Base-by-base conservation (phyloP, 2,888 invertebrate genomes). In the Tetragonula carbonaria region DNA sequence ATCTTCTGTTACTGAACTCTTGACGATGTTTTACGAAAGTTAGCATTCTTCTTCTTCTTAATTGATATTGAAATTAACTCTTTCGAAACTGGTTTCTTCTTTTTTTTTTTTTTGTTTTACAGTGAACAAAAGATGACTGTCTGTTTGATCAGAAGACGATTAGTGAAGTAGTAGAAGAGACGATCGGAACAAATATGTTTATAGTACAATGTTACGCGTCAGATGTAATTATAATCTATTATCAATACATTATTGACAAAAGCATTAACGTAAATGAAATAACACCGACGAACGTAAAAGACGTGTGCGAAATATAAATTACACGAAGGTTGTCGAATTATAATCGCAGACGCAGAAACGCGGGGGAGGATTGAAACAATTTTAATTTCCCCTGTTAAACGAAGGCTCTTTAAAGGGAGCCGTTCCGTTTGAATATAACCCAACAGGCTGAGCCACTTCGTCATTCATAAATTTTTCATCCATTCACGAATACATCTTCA, bases 391-490 rank as follows among this genome's bases (percentile, higher is more conserved):
- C 16, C 16, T 18, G 16, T 62, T 23, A 28, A 28, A 16, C 16
- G 23, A 28, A 62, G 8, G 62, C 18, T 63, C 13, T 18, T 63
- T 66, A 66, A 67, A 45, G 4, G 13, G 66, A 21, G 13, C 38
- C 38, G 6, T 66, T 66, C 21, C n/a, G 21, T 38, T 16, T 16
- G 23, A 16, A 16, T 45, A 21, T 28, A 6, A 16, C 5, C 45
- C 4, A 66, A 21, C 38, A 38, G 8, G 45, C 21, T n/a, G 3
- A 45, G 45, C 16, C 18, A 45, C 67, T 50, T 45, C n/a, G n/a
- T 45, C n/a, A 67, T 67, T 67, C n/a, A 67, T 67, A 67, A 67
- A 67, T n/a, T n/a, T n/a, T 67, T 50, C 45, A n/a, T 67, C 8
- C 45, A 21, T 38, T 66, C 65, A 13, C 38, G 65, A 66, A 66